phyloP scores from a whole-genome alignment of 2,797 vertebrate species.

The Tokudaia muenninki region DNA sequence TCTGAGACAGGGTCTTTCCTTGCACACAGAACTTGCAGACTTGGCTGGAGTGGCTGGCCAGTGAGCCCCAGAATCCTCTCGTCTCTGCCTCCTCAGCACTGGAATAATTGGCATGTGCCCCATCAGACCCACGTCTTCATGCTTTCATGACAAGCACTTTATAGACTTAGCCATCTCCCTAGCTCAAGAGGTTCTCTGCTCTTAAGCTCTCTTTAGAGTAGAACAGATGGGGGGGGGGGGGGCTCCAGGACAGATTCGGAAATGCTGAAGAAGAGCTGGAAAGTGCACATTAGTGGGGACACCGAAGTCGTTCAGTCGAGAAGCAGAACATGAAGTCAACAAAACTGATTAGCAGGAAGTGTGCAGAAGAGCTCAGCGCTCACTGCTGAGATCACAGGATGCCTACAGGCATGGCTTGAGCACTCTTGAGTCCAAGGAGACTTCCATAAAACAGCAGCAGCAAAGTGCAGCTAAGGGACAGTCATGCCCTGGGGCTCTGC shows the following conservation, averaged over 20 bases:
- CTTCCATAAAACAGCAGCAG: not conserved
- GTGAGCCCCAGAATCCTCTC: not conserved
- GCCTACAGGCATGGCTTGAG: not conserved
- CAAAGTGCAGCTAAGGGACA: not conserved
- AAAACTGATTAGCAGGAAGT: not conserved
- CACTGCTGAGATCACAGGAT: not conserved
- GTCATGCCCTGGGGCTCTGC: not conserved
- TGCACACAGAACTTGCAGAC: not conserved
- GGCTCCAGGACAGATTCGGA: not conserved
- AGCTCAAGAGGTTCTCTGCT: not conserved
- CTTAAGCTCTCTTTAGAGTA: not conserved
- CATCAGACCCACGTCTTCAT: no score
- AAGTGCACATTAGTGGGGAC: not conserved
- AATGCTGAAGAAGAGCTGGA: conserved; percentile 18
- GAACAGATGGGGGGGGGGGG: not conserved
- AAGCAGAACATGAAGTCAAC: not conserved
- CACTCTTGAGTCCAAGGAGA: not conserved
- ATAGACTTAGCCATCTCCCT: not conserved
- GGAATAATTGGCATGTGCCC: not conserved
- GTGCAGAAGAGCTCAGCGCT: not conserved
- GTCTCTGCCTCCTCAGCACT: not conserved
- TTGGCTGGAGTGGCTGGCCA: not conserved
- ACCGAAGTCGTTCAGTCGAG: not conserved
- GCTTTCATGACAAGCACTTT: not conserved
- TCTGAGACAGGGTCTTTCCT: not conserved